Conservation (phyloP, 2,797 vertebrate genomes). For the Calcarius lapponicus region DNA sequence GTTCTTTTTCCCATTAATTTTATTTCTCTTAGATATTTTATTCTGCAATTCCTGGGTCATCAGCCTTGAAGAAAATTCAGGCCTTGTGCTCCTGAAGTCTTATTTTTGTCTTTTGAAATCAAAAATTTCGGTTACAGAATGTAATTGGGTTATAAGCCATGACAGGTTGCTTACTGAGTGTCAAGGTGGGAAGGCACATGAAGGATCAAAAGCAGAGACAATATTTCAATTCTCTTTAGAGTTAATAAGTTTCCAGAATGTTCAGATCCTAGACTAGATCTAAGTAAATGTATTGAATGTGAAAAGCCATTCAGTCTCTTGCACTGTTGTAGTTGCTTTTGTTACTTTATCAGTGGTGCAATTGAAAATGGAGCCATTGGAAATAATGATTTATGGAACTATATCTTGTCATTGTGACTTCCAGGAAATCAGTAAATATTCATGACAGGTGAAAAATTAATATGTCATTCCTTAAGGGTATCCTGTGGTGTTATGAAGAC, state of each 20-base stretch:
- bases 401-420: background rate
- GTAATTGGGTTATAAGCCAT: background rate
- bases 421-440: constrained; percentile 19
- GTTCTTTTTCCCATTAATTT: background rate
- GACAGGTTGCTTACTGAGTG: background rate
- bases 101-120: background rate
- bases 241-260: background rate
- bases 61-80: background rate
- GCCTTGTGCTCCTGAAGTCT: background rate
- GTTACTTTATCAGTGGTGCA: background rate
- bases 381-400: constrained; percentile 27
- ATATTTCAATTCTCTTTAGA: background rate
- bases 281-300: background rate
- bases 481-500: background rate
- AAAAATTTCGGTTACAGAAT: background rate
- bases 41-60: background rate
- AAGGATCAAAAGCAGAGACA: background rate
- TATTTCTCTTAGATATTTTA: background rate
- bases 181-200: background rate
- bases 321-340: background rate
- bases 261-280: background rate
- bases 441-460: constrained; percentile 52
- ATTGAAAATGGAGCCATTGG: background rate
- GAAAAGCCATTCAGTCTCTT: background rate
- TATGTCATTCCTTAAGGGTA: constrained; percentile 20